Conservation (phyloP, 2,113 vertebrate genomes). For the Toxotes chatareus region DNA sequence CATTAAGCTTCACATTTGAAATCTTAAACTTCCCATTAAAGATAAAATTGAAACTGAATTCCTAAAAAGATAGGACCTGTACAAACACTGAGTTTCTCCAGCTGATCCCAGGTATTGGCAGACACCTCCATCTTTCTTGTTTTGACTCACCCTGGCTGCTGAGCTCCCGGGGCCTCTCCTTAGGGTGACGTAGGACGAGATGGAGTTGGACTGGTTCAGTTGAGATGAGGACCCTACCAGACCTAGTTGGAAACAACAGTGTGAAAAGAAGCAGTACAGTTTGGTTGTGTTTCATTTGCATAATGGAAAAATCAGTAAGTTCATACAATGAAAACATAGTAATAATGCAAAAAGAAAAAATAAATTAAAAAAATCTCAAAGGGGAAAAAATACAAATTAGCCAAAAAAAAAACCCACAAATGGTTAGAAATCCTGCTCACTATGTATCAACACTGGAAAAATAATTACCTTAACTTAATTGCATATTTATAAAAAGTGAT, state of each 20-base stretch:
- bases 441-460: background rate
- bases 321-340: too few species aligned
- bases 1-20: too few species aligned
- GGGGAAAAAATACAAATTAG: background rate
- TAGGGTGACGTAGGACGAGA: slow-evolving; percentile 91
- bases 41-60: too few species aligned
- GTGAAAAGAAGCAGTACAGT: background rate
- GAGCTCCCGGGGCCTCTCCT: slow-evolving; percentile 83
- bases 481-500: background rate
- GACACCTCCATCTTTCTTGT: too few species aligned
- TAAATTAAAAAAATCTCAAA: background rate
- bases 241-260: slow-evolving; percentile 68
- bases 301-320: background rate
- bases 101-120: background rate
- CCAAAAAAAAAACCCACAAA: too few species aligned
- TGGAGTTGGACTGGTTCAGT: slow-evolving; percentile 87
- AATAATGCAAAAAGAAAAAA: background rate
- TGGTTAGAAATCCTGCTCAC: background rate
- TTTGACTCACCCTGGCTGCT: slow-evolving; percentile 84
- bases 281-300: background rate
- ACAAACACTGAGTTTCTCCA: background rate
- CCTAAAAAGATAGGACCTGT: too few species aligned
- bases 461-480: too few species aligned
- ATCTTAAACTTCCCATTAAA: too few species aligned
- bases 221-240: slow-evolving; percentile 87